Percentiles rank a stretch among this genome's conserved stretches.
Conservation (phyloP, 35 echinoderm and acorn worm species). For the Acanthaster planci region DNA sequence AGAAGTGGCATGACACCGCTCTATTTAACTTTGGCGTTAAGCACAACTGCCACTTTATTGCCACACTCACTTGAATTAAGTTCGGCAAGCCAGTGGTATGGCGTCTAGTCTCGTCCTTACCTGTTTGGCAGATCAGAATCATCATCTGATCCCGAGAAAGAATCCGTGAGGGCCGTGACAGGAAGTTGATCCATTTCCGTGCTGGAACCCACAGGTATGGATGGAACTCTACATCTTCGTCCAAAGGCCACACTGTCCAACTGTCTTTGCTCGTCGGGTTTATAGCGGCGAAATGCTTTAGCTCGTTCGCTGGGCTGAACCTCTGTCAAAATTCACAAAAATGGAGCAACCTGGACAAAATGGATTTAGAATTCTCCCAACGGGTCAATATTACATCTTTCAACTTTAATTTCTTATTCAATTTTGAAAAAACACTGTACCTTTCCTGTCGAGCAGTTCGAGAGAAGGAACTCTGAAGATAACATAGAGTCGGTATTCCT, state of each 20-base stretch:
- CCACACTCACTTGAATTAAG: neutral
- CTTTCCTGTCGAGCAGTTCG: conserved; percentile 76
- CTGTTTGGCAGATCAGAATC: conserved; percentile 19
- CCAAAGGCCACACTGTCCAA: conserved; percentile 92
- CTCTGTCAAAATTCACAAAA: conserved; percentile 13
- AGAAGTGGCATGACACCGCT: too few species aligned
- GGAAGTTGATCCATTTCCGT: neutral
- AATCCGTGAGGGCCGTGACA: neutral
- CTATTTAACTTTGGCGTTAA: too few species aligned
- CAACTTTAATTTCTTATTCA: too few species aligned
- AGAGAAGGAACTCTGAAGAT: conserved; percentile 70
- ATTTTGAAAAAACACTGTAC: conserved; percentile 53
- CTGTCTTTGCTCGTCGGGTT: conserved; percentile 58
- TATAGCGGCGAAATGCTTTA: conserved; percentile 44
- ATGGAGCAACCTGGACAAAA: too few species aligned
- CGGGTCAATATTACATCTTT: too few species aligned
- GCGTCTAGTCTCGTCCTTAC: neutral
- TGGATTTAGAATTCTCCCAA: too few species aligned
- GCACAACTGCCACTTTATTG: too few species aligned
- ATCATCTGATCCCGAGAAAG: neutral
- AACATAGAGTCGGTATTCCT: conserved; percentile 73
- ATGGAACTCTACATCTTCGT: conserved; percentile 50
- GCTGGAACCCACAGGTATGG: neutral
- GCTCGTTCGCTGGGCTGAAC: conserved; percentile 61
- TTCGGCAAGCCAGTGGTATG: too few species aligned